A percentile compares a stretch with the other conserved stretches of the same genome.
Evolutionary conservation across 92 coral and sea anemone species (phyloP).

Genomic region (Virgularia gustaviana): DNA sequence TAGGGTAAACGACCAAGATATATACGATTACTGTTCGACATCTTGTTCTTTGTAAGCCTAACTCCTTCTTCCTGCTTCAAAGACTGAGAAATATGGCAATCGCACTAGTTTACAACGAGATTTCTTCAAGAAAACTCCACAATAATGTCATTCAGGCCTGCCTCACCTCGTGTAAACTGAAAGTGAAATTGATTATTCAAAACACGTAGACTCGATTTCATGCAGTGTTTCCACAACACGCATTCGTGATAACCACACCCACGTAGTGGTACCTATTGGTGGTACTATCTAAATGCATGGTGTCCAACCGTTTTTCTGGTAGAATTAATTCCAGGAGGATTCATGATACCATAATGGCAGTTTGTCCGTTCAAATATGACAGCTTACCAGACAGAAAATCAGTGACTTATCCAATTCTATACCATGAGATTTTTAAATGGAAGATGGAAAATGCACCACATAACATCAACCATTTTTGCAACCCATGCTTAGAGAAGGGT

Average conservation of each 20-base stretch:
- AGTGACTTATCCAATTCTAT: constrained; percentile 21
- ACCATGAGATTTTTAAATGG: constrained; percentile 66
- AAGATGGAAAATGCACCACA: constrained; percentile 72
- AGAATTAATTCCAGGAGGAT: no score
- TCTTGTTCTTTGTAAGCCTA: background rate
- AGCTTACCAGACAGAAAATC: constrained; percentile 10
- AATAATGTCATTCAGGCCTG: no score
- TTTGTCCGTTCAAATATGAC: constrained; percentile 24
- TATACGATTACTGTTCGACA: constrained; percentile 60
- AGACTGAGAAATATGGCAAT: background rate
- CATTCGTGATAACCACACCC: background rate
- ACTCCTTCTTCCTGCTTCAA: background rate
- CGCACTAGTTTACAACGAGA: background rate
- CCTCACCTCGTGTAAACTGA: no score
- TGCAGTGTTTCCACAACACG: background rate
- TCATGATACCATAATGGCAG: no score
- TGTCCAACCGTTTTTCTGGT: no score
- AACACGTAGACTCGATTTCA: constrained; percentile 5
- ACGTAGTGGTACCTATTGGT: no score
- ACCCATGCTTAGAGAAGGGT: constrained; percentile 45
- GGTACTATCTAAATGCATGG: no score
- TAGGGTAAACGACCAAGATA: constrained; percentile 94
- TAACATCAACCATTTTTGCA: constrained; percentile 65
- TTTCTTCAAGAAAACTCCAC: background rate
- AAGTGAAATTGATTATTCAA: no score